Percentiles rank a stretch among this genome's conserved stretches.
phyloP scores from a whole-genome alignment of 2,113 vertebrate species.

The Chrysemys picta region DNA sequence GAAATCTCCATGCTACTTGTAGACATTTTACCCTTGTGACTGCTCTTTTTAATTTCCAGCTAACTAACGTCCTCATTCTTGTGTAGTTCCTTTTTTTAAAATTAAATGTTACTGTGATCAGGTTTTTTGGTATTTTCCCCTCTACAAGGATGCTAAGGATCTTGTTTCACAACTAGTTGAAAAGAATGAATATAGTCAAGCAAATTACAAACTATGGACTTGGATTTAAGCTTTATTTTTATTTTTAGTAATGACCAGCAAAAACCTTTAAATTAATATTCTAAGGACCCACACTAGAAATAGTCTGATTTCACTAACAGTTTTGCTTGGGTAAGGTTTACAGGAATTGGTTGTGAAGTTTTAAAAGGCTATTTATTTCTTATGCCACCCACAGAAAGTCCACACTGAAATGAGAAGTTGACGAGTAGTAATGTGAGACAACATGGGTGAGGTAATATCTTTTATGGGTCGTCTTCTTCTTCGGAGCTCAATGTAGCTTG shows the following conservation, averaged over 20 bases:
- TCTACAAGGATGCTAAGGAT: no score
- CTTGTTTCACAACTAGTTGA: background rate
- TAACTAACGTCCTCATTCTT: no score
- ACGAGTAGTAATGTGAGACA: background rate
- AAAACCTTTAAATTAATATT: background rate
- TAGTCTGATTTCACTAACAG: no score
- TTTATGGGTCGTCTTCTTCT: no score
- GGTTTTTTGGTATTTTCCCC: no score
- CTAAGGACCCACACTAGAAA: no score
- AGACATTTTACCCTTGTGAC: no score
- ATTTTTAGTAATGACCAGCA: background rate
- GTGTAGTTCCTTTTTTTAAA: no score
- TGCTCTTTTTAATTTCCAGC: no score
- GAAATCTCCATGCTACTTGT: no score
- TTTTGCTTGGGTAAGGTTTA: background rate
- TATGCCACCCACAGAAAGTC: background rate
- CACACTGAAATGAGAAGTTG: background rate
- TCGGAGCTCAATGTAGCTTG: no score
- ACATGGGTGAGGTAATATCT: background rate
- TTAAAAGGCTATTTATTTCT: constrained; percentile 7
- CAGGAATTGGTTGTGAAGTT: background rate
- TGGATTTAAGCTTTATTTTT: background rate
- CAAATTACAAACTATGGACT: background rate
- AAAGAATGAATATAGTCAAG: background rate
- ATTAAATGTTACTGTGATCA: no score